Conservation (phyloP, 1,140 invertebrate genomes). For the Papilio polyxenes region DNA sequence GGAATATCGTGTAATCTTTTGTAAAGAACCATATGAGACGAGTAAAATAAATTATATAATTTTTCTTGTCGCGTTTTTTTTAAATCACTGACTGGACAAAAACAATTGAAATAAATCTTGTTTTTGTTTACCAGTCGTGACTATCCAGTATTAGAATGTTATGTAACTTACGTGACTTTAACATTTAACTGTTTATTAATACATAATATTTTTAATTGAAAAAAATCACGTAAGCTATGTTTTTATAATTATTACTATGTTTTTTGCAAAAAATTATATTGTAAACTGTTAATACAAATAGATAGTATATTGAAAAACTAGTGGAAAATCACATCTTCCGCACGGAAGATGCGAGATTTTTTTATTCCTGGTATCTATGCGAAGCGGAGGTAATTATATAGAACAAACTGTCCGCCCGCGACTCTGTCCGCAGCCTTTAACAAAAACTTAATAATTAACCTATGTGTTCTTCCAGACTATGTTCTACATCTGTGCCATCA, state of each 20-base stretch:
- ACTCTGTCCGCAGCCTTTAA: too few relatives aligned
- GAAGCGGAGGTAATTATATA: background rate
- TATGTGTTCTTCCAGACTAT: too few relatives aligned
- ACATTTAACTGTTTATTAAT: background rate
- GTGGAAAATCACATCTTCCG: background rate
- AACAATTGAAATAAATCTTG: conserved; percentile 18
- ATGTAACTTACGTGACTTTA: background rate
- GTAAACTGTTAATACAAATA: background rate
- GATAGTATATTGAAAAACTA: background rate
- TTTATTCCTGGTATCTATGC: background rate
- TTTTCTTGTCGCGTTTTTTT: background rate
- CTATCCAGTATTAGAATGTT: background rate
- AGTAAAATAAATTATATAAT: conserved; percentile 22
- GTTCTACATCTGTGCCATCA: too few relatives aligned
- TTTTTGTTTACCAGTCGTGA: conserved; percentile 12
- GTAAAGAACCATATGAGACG: background rate
- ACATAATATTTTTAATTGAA: background rate
- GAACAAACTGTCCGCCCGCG: too few relatives aligned
- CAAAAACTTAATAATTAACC: too few relatives aligned
- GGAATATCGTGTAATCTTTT: conserved; percentile 3
- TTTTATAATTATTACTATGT: background rate
- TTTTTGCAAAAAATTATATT: background rate
- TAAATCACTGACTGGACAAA: background rate
- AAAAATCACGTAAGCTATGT: background rate
- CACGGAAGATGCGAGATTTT: background rate